phyloP scores from a whole-genome alignment of 2,113 vertebrate genomes.

The Nycticryphes semicollaris region DNA sequence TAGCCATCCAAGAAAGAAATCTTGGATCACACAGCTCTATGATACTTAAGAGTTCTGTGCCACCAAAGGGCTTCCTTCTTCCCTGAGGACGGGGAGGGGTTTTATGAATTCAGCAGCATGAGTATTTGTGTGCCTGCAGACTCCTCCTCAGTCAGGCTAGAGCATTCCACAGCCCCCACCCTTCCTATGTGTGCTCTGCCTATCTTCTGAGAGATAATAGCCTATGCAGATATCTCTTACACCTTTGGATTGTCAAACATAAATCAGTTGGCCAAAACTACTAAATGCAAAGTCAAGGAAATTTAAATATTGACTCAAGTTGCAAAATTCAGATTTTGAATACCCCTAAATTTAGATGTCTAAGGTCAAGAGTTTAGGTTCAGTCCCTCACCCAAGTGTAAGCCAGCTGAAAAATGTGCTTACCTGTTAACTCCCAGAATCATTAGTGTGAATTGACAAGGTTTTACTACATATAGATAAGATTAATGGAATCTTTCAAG shows the following conservation, averaged over 20 bases:
- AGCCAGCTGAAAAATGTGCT: constrained; percentile 61
- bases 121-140: not conserved
- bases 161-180: constrained; percentile 32
- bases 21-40: not conserved
- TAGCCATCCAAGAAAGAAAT: not conserved
- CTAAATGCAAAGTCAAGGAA: constrained; percentile 14
- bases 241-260: constrained; percentile 71
- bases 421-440: constrained; percentile 44
- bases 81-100: not conserved
- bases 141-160: not conserved
- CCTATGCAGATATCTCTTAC: constrained; percentile 5
- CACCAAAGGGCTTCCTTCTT: not conserved
- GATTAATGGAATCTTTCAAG: constrained; percentile 30
- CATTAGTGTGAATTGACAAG: constrained; percentile 46
- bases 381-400: not conserved
- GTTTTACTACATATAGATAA: constrained; percentile 59
- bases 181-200: not conserved
- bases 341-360: constrained; percentile 26
- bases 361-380: constrained; percentile 55
- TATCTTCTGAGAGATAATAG: constrained; percentile 50
- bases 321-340: constrained; percentile 64
- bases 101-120: not conserved
- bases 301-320: constrained; percentile 64
- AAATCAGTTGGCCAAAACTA: not conserved
- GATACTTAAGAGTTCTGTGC: not conserved